Base-by-base conservation (phyloP, 2,797 vertebrate species). In the Platalea minor region DNA sequence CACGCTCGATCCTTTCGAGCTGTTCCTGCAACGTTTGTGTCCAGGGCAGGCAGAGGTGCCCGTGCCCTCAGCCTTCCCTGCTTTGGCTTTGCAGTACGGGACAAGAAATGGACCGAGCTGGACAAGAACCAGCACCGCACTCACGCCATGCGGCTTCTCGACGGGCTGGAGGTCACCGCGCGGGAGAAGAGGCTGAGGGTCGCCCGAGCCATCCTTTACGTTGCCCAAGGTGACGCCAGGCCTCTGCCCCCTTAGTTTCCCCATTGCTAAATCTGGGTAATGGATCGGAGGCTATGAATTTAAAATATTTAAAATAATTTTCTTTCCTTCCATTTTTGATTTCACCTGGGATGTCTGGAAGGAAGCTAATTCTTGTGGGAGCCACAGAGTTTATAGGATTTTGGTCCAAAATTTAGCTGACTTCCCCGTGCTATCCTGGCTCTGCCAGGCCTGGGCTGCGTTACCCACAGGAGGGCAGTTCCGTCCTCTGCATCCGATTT, bases 121-220 rank as follows among this genome's bases (percentile, higher is more conserved):
- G 99, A 99, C 91, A 97, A 97, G 51, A 98, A 97, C n/a, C 98
- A 99, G 96, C 99, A 99, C 97, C 98, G 98, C 84, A 99, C 99
- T 39, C 99, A 99, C 18, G 99, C 99, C 93, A 99, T 99, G 99
- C 98, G 99, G 79, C 98, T 99, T 23, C 97, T 99, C 77, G 99
- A 99, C 13, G 98, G 98, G 81, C 97, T 99, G 95, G 99, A 99
- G 92, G 99, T 99, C 83, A 99, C 98, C 0, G 99, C 98, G 28
- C 98, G 99, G 67, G 99, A 99, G 85, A 99, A 98, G 96, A 97
- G 99, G 84, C 98, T 99, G 63, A 99, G 98, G 95, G 99, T 99
- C 35, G 99, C 99, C 12, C 97, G 99, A 79, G 99, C 99, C 33
- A 99, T 99, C 94, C 99, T 99, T 64, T 99, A 99, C 56, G 98